Base-by-base conservation (phyloP, 2,797 vertebrate genomes). In the Notolepis coatsorum region DNA sequence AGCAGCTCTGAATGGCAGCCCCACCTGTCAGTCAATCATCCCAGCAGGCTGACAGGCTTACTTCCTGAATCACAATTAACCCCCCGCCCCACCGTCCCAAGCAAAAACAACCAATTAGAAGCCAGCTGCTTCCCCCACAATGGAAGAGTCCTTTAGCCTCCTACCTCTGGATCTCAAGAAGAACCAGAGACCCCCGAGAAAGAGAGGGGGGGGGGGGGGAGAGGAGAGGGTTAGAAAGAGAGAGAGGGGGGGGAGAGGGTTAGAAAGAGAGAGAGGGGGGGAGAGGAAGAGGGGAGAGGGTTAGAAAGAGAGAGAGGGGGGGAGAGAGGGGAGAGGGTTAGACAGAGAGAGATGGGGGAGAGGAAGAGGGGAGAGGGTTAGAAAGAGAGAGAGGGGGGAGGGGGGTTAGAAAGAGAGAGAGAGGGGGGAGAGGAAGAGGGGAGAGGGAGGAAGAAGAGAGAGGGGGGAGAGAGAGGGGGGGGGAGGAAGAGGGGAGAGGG, bases 341-440 rank as follows among this genome's bases (percentile, higher is more conserved):
- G n/a, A n/a, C n/a, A n/a, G n/a, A n/a, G n/a, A n/a, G n/a, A n/a
- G n/a, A n/a, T n/a, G n/a, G n/a, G n/a, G n/a, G n/a, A n/a, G n/a
- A n/a, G n/a, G n/a, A n/a, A n/a, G n/a, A n/a, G 27, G 15, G 39
- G 53, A 25, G 77, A 62, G 67, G 71, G 70, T 77, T 78, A 65
- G 68, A 52, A 42, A 73, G 37, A 52, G 74, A 85, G 79, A 80
- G n/a, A n/a, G n/a, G n/a, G n/a, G n/a, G n/a, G n/a, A n/a, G n/a
- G n/a, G n/a, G n/a, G n/a, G n/a, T n/a, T n/a, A n/a, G n/a, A n/a
- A n/a, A n/a, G n/a, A n/a, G n/a, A n/a, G n/a, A n/a, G n/a, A n/a
- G n/a, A n/a, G n/a, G n/a, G n/a, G 30, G 6, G 39, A 5, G 3
- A 8, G 41, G 33, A 28, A 43, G 54, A 15, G 38, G 17, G 17